Conservation (phyloP, 1,140 invertebrate species). For the Stenopsyche tienmushanensis region DNA sequence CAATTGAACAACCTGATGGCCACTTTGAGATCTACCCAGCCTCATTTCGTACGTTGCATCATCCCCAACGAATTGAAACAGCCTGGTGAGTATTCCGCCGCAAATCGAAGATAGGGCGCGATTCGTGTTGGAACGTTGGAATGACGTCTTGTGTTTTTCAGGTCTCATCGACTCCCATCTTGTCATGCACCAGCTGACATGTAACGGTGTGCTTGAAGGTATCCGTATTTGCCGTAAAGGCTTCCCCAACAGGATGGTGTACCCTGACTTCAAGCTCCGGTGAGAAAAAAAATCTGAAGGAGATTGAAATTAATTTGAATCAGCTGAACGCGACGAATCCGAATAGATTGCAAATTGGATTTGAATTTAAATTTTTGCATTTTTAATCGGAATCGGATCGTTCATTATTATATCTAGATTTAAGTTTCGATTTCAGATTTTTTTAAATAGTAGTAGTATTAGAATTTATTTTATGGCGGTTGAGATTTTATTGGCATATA, state of each 20-base stretch:
- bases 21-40: constrained; percentile 92
- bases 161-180: constrained; percentile 98
- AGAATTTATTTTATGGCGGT: background rate
- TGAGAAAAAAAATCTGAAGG: no score
- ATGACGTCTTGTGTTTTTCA: constrained; percentile 47
- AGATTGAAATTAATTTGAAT: no score
- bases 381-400: no score
- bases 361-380: no score
- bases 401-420: background rate
- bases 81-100: constrained; percentile 63
- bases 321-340: no score
- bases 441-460: constrained; percentile 19
- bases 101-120: no score
- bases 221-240: constrained; percentile 99
- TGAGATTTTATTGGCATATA: background rate
- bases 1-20: constrained; percentile 97
- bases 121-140: no score
- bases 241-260: constrained; percentile 99
- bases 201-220: constrained; percentile 99
- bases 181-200: constrained; percentile 99
- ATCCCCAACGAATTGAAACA: constrained; percentile 99
- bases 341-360: no score
- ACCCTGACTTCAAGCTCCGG: constrained; percentile 99
- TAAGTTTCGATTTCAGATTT: background rate
- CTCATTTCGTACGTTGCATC: constrained; percentile 99